Conservation (phyloP, 2,888 invertebrate species). For the Deilephila porcellus region DNA sequence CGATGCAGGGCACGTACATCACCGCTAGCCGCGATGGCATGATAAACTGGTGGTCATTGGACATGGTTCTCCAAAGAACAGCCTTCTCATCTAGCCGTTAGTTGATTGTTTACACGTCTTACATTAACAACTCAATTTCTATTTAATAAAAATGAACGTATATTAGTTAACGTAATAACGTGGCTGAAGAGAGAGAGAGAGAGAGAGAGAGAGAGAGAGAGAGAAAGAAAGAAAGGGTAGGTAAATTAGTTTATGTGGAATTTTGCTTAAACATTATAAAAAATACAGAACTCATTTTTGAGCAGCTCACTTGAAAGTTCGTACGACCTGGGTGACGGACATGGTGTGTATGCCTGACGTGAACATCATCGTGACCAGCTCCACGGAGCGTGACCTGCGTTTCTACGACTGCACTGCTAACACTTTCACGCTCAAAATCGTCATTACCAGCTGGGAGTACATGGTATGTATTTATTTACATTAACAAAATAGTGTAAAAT, state of each 20-base stretch:
- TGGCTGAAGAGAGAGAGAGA: too few relatives aligned
- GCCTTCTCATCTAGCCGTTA: constrained; percentile 87
- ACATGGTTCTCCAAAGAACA: constrained; percentile 87
- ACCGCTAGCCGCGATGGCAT: constrained; percentile 91
- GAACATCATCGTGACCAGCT: constrained; percentile 90
- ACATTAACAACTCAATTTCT: too few relatives aligned
- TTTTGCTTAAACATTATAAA: not conserved
- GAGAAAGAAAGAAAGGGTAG: too few relatives aligned
- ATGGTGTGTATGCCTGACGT: constrained; percentile 90
- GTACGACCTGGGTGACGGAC: constrained; percentile 90
- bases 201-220: too few relatives aligned
- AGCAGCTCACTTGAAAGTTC: constrained; percentile 85
- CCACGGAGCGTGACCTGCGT: constrained; percentile 90
- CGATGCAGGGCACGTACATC: constrained; percentile 88
- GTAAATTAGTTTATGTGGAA: too few relatives aligned
- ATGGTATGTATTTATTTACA: constrained; percentile 61
- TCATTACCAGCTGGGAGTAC: constrained; percentile 87
- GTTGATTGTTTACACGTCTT: constrained; percentile 43
- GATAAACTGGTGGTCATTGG: constrained; percentile 91
- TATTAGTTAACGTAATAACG: too few relatives aligned
- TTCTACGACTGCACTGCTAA: constrained; percentile 92
- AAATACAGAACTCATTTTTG: not conserved
- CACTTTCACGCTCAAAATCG: constrained; percentile 89
- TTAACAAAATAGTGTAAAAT: not conserved
- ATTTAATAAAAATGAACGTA: too few relatives aligned